phyloP scores from a whole-genome alignment of 2,113 vertebrate genomes.

The Hippotragus niger region DNA sequence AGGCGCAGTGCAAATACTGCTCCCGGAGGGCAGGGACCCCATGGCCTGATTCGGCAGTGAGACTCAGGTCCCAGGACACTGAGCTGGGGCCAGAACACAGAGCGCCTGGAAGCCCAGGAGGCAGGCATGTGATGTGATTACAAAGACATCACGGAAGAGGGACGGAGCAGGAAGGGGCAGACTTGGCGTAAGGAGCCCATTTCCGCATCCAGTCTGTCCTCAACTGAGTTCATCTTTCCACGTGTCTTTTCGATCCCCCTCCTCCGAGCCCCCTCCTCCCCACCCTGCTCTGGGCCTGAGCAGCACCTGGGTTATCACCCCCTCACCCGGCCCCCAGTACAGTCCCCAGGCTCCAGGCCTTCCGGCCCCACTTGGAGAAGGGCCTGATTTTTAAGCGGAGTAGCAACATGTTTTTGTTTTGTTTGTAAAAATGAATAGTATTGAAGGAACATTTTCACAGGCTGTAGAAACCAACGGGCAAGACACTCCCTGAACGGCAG shows the following conservation, averaged over 20 bases:
- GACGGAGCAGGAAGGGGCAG: neutral
- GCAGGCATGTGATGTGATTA: neutral
- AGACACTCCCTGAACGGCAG: neutral
- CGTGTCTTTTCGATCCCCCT: neutral
- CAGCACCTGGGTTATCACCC: neutral
- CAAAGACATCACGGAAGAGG: neutral
- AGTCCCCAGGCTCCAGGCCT: neutral
- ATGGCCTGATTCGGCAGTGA: neutral
- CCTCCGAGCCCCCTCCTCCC: neutral
- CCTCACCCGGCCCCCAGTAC: rapidly evolving
- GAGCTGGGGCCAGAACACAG: neutral
- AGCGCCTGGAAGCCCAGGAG: neutral
- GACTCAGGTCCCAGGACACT: neutral
- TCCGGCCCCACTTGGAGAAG: neutral
- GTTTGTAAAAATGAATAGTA: neutral
- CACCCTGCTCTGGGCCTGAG: too few relatives aligned
- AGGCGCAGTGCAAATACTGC: neutral
- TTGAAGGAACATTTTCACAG: neutral
- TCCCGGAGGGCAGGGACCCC: neutral
- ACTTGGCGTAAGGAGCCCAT: rapidly evolving
- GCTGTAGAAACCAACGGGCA: neutral
- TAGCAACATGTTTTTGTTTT: neutral
- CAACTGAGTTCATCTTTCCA: neutral
- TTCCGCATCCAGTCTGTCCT: neutral
- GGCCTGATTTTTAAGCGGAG: neutral